phyloP scores from a whole-genome alignment of 2,888 invertebrate species.

The Drosophila nr. perissopoda region DNA sequence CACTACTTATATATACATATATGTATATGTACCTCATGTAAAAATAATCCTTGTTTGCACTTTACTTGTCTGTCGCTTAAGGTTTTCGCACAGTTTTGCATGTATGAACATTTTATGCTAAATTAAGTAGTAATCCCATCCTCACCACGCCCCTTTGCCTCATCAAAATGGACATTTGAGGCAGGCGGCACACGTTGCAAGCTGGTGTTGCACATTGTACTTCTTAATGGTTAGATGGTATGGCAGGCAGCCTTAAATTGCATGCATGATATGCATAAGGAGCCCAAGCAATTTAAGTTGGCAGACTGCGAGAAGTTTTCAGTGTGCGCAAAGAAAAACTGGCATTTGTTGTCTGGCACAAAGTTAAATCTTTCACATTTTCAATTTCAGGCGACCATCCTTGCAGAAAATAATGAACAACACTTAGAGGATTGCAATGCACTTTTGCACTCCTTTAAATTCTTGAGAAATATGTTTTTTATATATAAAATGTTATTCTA shows the following conservation, averaged over 20 bases:
- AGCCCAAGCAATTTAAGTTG: slow-evolving; percentile 20
- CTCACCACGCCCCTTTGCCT: not conserved
- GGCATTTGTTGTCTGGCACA: slow-evolving; percentile 10
- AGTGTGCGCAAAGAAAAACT: not conserved
- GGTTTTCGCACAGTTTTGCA: slow-evolving; percentile 36
- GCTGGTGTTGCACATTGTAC: slow-evolving; percentile 46
- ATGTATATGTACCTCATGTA: slow-evolving; percentile 17
- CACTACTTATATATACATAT: slow-evolving; percentile 41
- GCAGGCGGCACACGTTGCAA: slow-evolving; percentile 44
- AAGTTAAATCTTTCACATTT: slow-evolving; percentile 38
- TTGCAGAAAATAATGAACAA: slow-evolving; percentile 28
- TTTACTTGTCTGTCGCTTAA: slow-evolving; percentile 22
- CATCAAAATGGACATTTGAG: slow-evolving; percentile 24
- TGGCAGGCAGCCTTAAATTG: slow-evolving; percentile 63
- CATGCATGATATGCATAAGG: slow-evolving; percentile 69
- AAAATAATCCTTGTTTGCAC: slow-evolving; percentile 55
- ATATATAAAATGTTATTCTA: no score
- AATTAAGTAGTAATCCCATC: slow-evolving; percentile 20
- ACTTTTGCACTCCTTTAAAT: slow-evolving; percentile 11
- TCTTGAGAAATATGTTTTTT: no score
- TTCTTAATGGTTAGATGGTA: slow-evolving; percentile 54
- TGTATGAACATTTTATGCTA: slow-evolving; percentile 57
- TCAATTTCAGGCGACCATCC: slow-evolving; percentile 4
- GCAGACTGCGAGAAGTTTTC: not conserved
- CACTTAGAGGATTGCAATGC: slow-evolving; percentile 32